Conservation (phyloP, 2,113 vertebrate genomes). For the Grallaria varia region DNA sequence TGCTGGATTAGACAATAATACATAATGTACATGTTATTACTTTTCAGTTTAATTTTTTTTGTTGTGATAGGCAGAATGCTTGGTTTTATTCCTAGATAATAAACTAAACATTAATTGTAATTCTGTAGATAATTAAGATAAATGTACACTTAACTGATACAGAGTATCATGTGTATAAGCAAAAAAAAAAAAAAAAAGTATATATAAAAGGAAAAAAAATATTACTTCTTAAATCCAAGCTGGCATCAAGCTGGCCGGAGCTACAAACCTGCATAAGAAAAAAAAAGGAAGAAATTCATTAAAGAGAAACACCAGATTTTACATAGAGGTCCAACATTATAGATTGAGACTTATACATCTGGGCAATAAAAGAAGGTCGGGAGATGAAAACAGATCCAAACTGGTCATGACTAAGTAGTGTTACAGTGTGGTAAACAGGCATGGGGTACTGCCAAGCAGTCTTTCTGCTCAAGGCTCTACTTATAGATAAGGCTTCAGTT, state of each 20-base stretch:
- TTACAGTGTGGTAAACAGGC: background rate
- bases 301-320: background rate
- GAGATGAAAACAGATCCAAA: background rate
- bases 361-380: background rate
- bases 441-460: background rate
- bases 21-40: background rate
- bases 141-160: background rate
- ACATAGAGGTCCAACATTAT: background rate
- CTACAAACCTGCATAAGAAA: background rate
- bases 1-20: background rate
- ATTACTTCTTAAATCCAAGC: background rate
- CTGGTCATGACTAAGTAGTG: accelerated
- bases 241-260: background rate
- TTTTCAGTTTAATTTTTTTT: background rate
- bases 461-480: background rate
- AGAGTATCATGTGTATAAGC: background rate
- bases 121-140: background rate
- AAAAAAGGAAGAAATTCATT: background rate
- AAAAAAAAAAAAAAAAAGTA: background rate
- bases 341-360: background rate
- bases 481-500: background rate
- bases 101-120: background rate
- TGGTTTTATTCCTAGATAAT: background rate
- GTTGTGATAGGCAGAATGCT: background rate
- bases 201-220: background rate